Evolutionary conservation across 2,797 vertebrate genomes (phyloP), one percentile per base, ranked within the genome.

Genomic region (Sebastes taczanowskii): DNA sequence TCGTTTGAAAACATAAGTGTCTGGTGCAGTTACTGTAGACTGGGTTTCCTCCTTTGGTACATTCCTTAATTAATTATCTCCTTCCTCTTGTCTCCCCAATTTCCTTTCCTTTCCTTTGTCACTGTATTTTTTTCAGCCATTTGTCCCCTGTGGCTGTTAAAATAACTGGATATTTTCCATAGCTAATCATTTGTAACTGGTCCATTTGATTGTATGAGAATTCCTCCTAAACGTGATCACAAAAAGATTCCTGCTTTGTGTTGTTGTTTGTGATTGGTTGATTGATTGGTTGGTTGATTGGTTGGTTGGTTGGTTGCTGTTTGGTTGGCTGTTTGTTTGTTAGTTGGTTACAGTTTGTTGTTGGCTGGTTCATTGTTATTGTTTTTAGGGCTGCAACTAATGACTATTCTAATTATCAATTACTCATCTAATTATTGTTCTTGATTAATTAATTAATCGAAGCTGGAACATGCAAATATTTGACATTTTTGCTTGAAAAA

Each of bases 1-100:
- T 81, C n/a, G 6, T 80, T 73, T 83, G 65, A 80, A 84, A 85
- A 80, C 9, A 18, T 78, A 42, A 49, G 68, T 46, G 35, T 59
- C 35, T 13, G 3, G 14, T 64, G 13, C 13, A 63, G 64, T 20
- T 18, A 18, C 42, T 46, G 16, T 46, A 30, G 70, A 74, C 38
- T 46, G 11, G 10, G 11, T 29, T 56, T 65, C 29, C 56, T 71
- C 18, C 34, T 61, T 68, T 67, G 1, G 10, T 34, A n/a, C 52
- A 13, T 38, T 70, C 29, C 23, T 56, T 71, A 49, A 73, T 63
- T 49, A 68, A 74, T 55, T 18, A 32, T 63, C 71, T 73, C 56
- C 18, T 10, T 27, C 27, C 55, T 69, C 53, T 49, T 11, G 9
- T 59, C 34, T 55, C 11, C 18, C 2, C 7, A 3, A 10, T 53